Conservation (phyloP, 1,140 invertebrate species). For the Whitmania pigra region DNA sequence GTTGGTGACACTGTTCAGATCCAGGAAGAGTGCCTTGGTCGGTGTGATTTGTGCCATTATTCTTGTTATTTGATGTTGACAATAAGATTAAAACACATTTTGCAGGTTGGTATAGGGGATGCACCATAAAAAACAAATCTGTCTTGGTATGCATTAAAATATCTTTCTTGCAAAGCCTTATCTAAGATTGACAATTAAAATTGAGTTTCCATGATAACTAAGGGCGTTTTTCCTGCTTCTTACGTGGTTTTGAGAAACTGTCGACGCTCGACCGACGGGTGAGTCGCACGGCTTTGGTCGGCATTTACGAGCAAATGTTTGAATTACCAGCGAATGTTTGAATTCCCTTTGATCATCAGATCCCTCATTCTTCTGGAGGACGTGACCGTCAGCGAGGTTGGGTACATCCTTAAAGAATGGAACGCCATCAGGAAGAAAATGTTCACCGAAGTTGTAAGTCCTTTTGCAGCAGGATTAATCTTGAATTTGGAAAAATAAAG, state of each 20-base stretch:
- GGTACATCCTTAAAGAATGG: conserved; percentile 77
- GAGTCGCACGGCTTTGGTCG: too few species aligned
- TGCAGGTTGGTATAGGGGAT: conserved; percentile 74
- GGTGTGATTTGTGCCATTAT: conserved; percentile 19
- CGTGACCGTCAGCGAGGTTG: conserved; percentile 75
- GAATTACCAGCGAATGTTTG: too few species aligned
- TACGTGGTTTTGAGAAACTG: conserved; percentile 33
- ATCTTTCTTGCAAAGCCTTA: background rate
- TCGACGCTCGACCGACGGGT: conserved; percentile 45
- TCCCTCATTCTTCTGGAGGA: conserved; percentile 62
- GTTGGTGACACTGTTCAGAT: conserved; percentile 82
- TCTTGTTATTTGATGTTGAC: conserved; percentile 15
- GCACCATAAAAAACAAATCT: conserved; percentile 61
- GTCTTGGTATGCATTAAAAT: conserved; percentile 46
- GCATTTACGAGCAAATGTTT: conserved; percentile 32
- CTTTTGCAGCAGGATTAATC: too few species aligned
- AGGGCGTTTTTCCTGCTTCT: conserved; percentile 10
- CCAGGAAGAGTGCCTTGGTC: conserved; percentile 69
- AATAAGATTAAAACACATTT: conserved; percentile 31
- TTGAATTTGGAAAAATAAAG: background rate
- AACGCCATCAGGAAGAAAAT: conserved; percentile 69
- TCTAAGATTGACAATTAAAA: background rate
- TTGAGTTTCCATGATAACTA: conserved; percentile 20
- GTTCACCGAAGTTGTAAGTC: conserved; percentile 16
- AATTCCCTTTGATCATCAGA: too few species aligned